phyloP scores from a whole-genome alignment of 2,888 invertebrate species.

The Carterocephalus palaemon region DNA sequence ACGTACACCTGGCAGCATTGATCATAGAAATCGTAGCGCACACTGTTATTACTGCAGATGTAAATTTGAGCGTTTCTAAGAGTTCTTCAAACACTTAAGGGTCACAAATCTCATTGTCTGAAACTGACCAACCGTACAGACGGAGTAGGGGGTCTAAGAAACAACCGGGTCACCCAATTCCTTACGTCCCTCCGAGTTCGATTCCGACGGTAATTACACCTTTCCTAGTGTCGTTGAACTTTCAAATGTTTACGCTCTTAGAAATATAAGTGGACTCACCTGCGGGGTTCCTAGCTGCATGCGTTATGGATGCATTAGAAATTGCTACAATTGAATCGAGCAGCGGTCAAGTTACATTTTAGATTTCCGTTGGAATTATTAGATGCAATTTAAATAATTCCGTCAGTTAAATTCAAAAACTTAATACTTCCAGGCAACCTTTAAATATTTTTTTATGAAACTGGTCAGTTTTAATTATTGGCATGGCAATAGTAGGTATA shows the following conservation, averaged over 20 bases:
- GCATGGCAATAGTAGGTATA: no score
- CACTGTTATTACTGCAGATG: conserved; percentile 37
- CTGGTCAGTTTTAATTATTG: conserved; percentile 3
- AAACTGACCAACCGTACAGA: conserved; percentile 72
- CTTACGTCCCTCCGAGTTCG: conserved; percentile 58
- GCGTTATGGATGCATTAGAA: conserved; percentile 19
- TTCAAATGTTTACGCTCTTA: conserved; percentile 56
- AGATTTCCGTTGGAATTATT: conserved; percentile 18
- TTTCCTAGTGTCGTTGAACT: conserved; percentile 70
- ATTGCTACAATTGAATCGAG: conserved; percentile 33
- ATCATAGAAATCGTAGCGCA: conserved; percentile 6
- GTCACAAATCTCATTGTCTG: conserved; percentile 64
- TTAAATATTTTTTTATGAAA: not conserved
- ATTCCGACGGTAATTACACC: conserved; percentile 65
- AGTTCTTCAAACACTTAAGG: conserved; percentile 49
- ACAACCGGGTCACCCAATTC: conserved; percentile 70
- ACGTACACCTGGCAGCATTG: conserved; percentile 8
- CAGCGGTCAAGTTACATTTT: conserved; percentile 28
- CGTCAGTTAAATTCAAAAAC: no score
- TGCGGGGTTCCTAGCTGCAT: conserved; percentile 42
- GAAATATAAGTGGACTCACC: conserved; percentile 63
- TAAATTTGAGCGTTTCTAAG: conserved; percentile 48
- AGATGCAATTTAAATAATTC: not conserved
- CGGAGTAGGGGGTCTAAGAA: conserved; percentile 60
- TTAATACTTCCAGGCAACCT: no score